phyloP scores from a whole-genome alignment of 1,140 invertebrate genomes.

The Diorhabda elongata region DNA sequence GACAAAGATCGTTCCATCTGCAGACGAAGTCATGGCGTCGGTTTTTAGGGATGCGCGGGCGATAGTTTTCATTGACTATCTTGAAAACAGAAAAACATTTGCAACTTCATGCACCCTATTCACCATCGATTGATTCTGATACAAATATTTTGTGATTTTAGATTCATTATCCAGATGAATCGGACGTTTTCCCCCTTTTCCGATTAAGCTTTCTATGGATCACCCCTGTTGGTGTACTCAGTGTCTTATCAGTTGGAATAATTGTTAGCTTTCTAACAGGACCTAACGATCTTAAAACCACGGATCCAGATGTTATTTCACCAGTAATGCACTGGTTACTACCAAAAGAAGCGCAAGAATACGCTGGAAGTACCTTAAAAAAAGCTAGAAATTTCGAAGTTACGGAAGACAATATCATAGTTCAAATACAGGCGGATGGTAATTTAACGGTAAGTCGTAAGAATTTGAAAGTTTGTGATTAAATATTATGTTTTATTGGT shows the following conservation, averaged over 20 bases:
- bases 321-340: constrained; percentile 56
- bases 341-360: constrained; percentile 29
- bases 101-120: too few species aligned
- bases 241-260: constrained; percentile 62
- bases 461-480: too few species aligned
- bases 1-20: too few species aligned
- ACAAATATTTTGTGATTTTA: constrained; percentile 12
- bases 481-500: too few species aligned
- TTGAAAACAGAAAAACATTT: too few species aligned
- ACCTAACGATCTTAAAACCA: constrained; percentile 51
- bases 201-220: constrained; percentile 74
- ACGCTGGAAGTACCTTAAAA: constrained; percentile 29
- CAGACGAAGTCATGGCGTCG: too few species aligned
- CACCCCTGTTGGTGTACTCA: constrained; percentile 60
- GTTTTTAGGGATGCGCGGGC: too few species aligned
- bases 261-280: constrained; percentile 66
- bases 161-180: constrained; percentile 46
- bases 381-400: constrained; percentile 17
- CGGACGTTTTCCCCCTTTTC: constrained; percentile 63
- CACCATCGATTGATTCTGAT: too few species aligned
- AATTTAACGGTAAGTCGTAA: neutral
- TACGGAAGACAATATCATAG: constrained; percentile 18
- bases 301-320: constrained; percentile 60
- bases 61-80: too few species aligned
- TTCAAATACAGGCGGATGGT: constrained; percentile 7